Conservation (phyloP, 2,888 invertebrate genomes). For the Drosophila imparisetae region DNA sequence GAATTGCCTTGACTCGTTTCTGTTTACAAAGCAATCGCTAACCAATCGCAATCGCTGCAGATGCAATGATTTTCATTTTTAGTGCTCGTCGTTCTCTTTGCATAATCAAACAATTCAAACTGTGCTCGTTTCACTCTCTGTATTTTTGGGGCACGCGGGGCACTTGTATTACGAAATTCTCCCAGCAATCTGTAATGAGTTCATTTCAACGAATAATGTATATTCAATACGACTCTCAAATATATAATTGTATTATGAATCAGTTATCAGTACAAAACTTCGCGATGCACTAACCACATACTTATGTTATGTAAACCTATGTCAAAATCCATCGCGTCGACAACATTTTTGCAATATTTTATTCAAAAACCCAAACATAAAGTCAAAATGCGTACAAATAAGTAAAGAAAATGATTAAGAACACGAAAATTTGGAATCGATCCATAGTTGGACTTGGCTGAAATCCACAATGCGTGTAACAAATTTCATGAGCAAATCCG, state of each 20-base stretch:
- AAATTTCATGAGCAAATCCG: background rate
- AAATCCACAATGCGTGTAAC: background rate
- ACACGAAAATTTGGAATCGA: background rate
- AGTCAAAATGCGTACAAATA: background rate
- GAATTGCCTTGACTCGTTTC: constrained; percentile 21
- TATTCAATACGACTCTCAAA: background rate
- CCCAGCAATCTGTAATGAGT: background rate
- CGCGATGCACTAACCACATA: too few relatives aligned
- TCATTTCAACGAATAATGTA: background rate
- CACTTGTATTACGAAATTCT: constrained; percentile 22
- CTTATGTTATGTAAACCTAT: background rate
- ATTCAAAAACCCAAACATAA: background rate
- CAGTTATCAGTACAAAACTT: background rate
- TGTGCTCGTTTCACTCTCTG: constrained; percentile 1
- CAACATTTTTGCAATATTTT: too few relatives aligned
- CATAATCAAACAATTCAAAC: constrained; percentile 48
- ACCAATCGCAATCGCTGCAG: constrained; percentile 23
- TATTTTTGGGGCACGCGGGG: background rate
- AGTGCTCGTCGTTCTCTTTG: constrained; percentile 23
- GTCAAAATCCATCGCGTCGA: background rate
- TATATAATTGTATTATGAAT: background rate
- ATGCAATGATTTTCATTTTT: constrained; percentile 20
- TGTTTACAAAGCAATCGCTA: constrained; percentile 28
- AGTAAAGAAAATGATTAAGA: too few relatives aligned
- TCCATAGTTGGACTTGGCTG: background rate